Conservation (phyloP, 2,797 vertebrate species). For the Hyperoplus lanceolatus region DNA sequence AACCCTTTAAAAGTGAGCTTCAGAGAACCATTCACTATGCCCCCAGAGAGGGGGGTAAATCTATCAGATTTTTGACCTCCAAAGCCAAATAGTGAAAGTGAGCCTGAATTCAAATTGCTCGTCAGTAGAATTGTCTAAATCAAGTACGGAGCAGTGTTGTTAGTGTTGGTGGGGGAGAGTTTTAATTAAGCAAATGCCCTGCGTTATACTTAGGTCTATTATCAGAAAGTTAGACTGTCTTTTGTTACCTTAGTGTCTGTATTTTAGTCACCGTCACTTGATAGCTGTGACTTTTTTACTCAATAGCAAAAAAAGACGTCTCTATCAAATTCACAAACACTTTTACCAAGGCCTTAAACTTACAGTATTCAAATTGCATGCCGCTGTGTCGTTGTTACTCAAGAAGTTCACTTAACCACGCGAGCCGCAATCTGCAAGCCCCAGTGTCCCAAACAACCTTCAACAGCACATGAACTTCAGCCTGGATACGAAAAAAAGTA, state of each 20-base stretch:
- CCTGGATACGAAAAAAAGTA: slow-evolving; percentile 69
- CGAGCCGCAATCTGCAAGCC: slow-evolving; percentile 51
- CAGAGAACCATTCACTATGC: slow-evolving; percentile 75
- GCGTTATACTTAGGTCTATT: slow-evolving; percentile 65
- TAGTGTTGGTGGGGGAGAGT: slow-evolving; percentile 60
- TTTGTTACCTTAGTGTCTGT: slow-evolving; percentile 58
- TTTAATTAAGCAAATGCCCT: slow-evolving; percentile 80
- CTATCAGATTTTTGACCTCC: slow-evolving; percentile 81
- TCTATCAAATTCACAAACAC: slow-evolving; percentile 38
- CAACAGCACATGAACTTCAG: slow-evolving; percentile 73
- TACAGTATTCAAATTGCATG: slow-evolving; percentile 48
- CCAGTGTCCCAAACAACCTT: slow-evolving; percentile 78
- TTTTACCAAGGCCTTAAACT: slow-evolving; percentile 18
- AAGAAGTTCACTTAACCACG: slow-evolving; percentile 59
- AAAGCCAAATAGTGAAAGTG: slow-evolving; percentile 77
- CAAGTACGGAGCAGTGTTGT: slow-evolving; percentile 60
- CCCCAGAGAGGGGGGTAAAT: slow-evolving; percentile 81
- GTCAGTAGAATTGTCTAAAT: slow-evolving; percentile 72
- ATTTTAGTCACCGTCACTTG: slow-evolving; percentile 49
- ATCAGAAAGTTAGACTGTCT: slow-evolving; percentile 55
- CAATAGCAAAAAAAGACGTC: slow-evolving; percentile 28
- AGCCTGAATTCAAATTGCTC: slow-evolving; percentile 66
- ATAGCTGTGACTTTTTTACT: slow-evolving; percentile 25
- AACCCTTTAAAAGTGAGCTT: slow-evolving; percentile 77
- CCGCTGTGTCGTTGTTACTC: slow-evolving; percentile 41